Percentiles rank a stretch among this genome's conserved stretches.
These are phyloP conservation scores for Heterotilapia buettikoferi DNA, from an alignment of 2,113 vertebrate genomes.

Conservation along the genomic window DNA sequence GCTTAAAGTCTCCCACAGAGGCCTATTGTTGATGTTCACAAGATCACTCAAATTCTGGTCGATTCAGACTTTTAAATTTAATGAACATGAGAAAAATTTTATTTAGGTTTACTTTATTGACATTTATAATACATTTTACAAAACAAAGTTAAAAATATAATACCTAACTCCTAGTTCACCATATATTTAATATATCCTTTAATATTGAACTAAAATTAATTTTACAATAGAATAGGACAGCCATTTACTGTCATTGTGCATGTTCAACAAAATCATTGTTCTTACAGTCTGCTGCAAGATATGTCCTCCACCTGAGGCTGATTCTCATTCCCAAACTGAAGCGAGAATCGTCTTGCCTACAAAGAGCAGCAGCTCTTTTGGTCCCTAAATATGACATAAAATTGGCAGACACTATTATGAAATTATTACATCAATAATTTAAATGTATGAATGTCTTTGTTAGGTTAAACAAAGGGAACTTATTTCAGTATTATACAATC, in stretches of 20 bases:
- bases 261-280: accelerated
- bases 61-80: background rate
- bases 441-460: background rate
- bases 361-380: background rate
- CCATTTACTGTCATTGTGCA: background rate
- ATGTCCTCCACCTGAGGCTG: background rate
- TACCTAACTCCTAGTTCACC: background rate
- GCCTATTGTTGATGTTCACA: background rate
- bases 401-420: background rate
- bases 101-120: background rate
- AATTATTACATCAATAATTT: background rate
- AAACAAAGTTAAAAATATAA: background rate
- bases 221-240: background rate
- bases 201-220: background rate
- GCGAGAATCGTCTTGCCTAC: background rate
- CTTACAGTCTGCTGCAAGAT: background rate
- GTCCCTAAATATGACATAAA: background rate
- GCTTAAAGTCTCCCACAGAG: background rate
- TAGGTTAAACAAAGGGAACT: background rate
- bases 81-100: background rate
- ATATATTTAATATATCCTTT: background rate
- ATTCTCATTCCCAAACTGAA: background rate
- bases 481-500: background rate
- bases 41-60: background rate
- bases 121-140: background rate